Conservation (phyloP, 2,888 invertebrate species). For the Tetragnatha montana region DNA sequence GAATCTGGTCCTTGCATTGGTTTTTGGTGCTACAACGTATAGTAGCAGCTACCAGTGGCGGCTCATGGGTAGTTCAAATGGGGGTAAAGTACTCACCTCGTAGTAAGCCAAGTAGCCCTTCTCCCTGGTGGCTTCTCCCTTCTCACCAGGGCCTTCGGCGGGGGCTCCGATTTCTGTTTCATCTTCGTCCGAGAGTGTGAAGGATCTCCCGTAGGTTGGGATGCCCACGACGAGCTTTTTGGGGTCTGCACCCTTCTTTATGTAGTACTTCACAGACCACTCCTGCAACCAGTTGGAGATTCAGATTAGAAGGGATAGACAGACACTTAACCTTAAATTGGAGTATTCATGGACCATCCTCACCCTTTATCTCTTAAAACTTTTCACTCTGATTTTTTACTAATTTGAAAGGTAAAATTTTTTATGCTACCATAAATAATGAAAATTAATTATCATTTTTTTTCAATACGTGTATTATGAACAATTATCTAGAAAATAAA, state of each 20-base stretch:
- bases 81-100: constrained; percentile 77
- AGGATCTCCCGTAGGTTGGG: constrained; percentile 86
- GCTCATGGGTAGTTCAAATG: no score
- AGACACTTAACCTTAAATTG: not conserved
- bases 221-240: constrained; percentile 77
- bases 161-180: constrained; percentile 89
- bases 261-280: constrained; percentile 76
- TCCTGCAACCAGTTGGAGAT: constrained; percentile 72
- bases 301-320: not conserved
- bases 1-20: no score
- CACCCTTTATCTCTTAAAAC: not conserved
- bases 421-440: no score
- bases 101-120: constrained; percentile 95
- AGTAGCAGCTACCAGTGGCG: no score
- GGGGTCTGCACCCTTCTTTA: constrained; percentile 76
- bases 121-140: constrained; percentile 93
- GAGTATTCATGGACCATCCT: not conserved
- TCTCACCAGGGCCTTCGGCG: constrained; percentile 91
- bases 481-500: no score
- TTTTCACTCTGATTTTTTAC: not conserved
- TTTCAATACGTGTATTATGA: not conserved
- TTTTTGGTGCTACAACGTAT: no score
- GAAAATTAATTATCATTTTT: not conserved
- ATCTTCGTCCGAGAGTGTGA: constrained; percentile 89
- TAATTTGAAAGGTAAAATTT: not conserved